These are phyloP conservation scores for Halichoeres trimaculatus DNA, from an alignment of 2,113 vertebrate species.

Conservation along the genomic window DNA sequence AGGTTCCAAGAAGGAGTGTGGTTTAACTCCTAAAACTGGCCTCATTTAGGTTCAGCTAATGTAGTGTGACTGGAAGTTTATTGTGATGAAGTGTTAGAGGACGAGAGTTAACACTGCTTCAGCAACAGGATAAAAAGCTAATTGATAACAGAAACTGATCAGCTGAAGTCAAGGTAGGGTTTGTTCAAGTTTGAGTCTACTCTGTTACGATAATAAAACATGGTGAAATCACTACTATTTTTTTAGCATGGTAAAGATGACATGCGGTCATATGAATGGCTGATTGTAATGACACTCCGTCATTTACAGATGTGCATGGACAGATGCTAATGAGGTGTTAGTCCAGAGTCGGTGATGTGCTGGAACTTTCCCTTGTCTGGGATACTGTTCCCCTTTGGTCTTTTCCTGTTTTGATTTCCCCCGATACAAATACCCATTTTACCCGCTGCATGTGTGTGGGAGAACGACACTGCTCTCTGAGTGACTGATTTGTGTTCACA, in stretches of 20 bases:
- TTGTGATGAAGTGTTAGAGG: conserved; percentile 71
- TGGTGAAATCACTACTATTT: not conserved
- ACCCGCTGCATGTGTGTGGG: conserved; percentile 27
- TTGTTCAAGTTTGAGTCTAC: not conserved
- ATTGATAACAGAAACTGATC: conserved; percentile 42
- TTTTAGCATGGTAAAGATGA: not conserved
- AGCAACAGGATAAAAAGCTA: conserved; percentile 32
- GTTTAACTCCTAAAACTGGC: conserved; percentile 50
- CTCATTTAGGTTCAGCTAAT: conserved; percentile 55
- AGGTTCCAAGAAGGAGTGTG: conserved; percentile 58
- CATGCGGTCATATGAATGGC: conserved; percentile 19
- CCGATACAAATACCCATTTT: conserved; percentile 60
- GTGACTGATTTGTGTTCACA: conserved; percentile 65
- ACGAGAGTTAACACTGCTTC: conserved; percentile 54
- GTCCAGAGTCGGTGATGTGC: conserved; percentile 34
- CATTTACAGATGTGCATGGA: conserved; percentile 33
- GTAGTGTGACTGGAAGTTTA: conserved; percentile 68
- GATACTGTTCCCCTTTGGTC: conserved; percentile 17
- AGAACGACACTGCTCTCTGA: conserved; percentile 14
- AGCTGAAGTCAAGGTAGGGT: conserved; percentile 6
- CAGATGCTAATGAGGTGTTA: conserved; percentile 64
- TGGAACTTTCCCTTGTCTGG: conserved; percentile 41
- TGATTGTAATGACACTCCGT: conserved; percentile 19
- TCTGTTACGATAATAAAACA: not conserved
- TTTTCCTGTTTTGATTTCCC: conserved; percentile 74